Conservation (phyloP, 1,140 invertebrate genomes). For the Hylaeus volcanicus region DNA sequence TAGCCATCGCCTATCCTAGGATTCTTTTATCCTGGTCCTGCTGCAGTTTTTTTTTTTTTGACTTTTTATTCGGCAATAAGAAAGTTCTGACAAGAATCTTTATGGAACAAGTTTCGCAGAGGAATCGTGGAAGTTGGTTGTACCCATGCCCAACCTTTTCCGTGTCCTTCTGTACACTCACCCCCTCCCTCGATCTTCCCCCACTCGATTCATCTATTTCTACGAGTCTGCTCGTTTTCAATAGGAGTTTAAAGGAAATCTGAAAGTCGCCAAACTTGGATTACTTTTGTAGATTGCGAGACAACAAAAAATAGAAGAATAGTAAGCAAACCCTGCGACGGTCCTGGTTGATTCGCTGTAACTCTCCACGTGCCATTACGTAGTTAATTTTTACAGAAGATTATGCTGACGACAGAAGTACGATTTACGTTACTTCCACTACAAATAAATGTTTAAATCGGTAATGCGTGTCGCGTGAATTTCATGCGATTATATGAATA, state of each 20-base stretch:
- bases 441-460: too few species aligned
- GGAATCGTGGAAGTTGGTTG: conserved; percentile 53
- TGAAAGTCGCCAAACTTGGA: conserved; percentile 44
- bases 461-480: too few species aligned
- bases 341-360: background rate
- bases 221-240: conserved; percentile 25
- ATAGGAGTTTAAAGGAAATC: conserved; percentile 51
- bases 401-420: too few species aligned
- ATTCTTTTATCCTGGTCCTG: conserved; percentile 11
- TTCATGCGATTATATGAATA: too few species aligned
- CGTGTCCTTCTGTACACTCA: conserved; percentile 21
- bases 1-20: conserved; percentile 25
- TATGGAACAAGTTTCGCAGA: conserved; percentile 67
- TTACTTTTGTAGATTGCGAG: background rate
- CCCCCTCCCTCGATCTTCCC: background rate
- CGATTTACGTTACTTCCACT: too few species aligned
- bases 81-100: conserved; percentile 69
- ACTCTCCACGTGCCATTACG: background rate
- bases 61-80: conserved; percentile 69
- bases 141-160: conserved; percentile 24
- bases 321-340: too few species aligned
- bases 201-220: conserved; percentile 13
- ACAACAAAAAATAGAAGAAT: background rate
- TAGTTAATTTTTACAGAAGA: too few species aligned
- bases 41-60: conserved; percentile 30